Conservation (phyloP, 2,113 vertebrate species). For the Cryptomyrus ogoouensis region DNA sequence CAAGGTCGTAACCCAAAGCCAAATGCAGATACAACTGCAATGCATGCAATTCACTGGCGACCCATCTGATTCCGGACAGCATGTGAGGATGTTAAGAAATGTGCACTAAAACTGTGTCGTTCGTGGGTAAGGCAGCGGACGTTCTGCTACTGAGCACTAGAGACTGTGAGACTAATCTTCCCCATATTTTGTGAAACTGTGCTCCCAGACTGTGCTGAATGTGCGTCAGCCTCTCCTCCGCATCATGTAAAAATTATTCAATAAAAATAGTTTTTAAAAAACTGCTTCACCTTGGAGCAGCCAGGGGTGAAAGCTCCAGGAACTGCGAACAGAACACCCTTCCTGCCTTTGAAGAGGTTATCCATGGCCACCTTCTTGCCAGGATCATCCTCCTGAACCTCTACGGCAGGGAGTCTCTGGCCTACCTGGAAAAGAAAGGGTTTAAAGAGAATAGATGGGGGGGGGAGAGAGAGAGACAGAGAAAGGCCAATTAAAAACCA, state of each 20-base stretch:
- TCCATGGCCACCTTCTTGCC: conserved; percentile 68
- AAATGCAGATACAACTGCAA: not conserved
- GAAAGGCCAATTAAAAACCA: not conserved
- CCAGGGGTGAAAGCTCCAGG: conserved; percentile 86
- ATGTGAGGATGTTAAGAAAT: not conserved
- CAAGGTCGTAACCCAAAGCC: not conserved
- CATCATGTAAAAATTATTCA: not conserved
- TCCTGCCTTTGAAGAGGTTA: conserved; percentile 76
- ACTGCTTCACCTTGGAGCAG: conserved; percentile 73
- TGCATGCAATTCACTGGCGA: not conserved
- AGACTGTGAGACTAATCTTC: not conserved
- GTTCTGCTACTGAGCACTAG: not conserved
- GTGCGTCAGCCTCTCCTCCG: not conserved
- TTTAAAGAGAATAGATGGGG: not conserved
- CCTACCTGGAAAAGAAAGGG: conserved; percentile 60
- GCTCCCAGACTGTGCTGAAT: not conserved
- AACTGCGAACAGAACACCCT: conserved; percentile 78
- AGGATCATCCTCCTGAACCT: conserved; percentile 73
- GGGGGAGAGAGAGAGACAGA: not conserved
- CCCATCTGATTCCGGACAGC: not conserved
- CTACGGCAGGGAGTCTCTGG: conserved; percentile 65
- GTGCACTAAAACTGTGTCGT: not conserved
- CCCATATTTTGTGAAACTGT: not conserved
- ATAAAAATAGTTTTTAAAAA: not conserved
- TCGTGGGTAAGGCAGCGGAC: not conserved